phyloP scores from a whole-genome alignment of 1,140 invertebrate genomes.

The Conus betulinus region DNA sequence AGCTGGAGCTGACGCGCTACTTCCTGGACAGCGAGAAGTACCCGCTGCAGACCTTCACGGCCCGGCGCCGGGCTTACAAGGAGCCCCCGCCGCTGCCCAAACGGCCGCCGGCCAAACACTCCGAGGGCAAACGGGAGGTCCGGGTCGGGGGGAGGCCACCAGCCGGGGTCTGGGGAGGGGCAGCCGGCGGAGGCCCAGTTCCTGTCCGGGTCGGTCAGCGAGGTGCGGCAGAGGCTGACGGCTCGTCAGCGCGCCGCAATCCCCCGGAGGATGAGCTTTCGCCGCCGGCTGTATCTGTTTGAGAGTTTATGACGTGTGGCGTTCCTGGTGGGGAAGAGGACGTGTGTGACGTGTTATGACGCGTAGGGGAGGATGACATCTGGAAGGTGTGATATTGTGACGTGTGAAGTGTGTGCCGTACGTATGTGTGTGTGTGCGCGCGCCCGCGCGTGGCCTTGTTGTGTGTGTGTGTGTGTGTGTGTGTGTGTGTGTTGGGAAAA shows the following conservation, averaged over 20 bases:
- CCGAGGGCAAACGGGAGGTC: not conserved
- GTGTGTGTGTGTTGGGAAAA: not conserved
- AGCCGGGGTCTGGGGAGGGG: not conserved
- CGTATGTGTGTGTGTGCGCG: not conserved
- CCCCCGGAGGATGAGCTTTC: conserved; percentile 28
- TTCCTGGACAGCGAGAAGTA: conserved; percentile 37
- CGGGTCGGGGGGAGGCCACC: no score
- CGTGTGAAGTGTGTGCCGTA: not conserved
- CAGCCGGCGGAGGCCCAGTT: conserved; percentile 13
- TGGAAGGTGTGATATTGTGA: not conserved
- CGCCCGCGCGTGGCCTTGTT: not conserved
- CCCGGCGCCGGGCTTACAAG: conserved; percentile 18
- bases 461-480: not conserved
- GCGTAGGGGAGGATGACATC: not conserved
- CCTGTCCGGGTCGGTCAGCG: conserved; percentile 28
- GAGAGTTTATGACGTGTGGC: conserved; percentile 36
- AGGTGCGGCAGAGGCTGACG: conserved; percentile 26
- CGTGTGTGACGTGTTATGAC: not conserved
- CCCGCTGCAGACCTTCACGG: conserved; percentile 35
- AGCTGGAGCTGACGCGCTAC: conserved; percentile 35
- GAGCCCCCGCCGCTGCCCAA: conserved; percentile 21
- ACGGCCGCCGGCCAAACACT: not conserved
- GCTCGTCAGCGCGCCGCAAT: conserved; percentile 23
- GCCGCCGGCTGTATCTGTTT: conserved; percentile 30
- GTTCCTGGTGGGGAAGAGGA: not conserved